Conservation (phyloP, 2,113 vertebrate genomes). For the Strix uralensis region DNA sequence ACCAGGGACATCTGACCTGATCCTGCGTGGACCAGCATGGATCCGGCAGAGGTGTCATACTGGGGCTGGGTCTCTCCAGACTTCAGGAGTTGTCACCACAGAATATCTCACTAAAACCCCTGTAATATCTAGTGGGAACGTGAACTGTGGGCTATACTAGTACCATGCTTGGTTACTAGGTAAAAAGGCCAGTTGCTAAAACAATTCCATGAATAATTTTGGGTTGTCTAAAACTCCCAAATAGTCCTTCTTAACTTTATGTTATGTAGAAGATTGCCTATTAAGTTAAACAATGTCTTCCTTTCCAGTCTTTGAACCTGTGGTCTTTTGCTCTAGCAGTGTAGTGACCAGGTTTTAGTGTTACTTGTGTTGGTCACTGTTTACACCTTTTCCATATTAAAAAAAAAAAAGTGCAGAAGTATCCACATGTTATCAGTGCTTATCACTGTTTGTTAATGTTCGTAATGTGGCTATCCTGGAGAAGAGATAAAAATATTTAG, state of each 20-base stretch:
- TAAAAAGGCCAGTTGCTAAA: neutral
- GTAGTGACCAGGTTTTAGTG: neutral
- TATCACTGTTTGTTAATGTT: neutral
- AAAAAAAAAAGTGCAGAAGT: neutral
- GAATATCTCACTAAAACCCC: neutral
- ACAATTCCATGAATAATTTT: neutral
- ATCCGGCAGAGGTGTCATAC: neutral
- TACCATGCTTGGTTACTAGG: neutral
- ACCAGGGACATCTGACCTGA: neutral
- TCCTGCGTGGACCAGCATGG: accelerated
- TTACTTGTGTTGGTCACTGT: neutral
- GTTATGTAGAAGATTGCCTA: neutral
- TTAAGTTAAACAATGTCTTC: neutral
- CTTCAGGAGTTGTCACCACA: neutral
- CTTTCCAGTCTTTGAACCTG: neutral
- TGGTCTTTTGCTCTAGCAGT: neutral
- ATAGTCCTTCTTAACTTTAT: neutral
- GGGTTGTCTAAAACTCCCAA: neutral
- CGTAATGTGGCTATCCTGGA: neutral
- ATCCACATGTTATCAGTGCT: neutral
- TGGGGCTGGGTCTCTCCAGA: no score
- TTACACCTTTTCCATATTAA: neutral
- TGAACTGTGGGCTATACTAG: neutral
- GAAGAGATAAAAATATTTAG: neutral
- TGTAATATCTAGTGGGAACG: neutral